Evolutionary conservation across 1,140 invertebrate species (phyloP).

Genomic region (Drosophila melanica): DNA sequence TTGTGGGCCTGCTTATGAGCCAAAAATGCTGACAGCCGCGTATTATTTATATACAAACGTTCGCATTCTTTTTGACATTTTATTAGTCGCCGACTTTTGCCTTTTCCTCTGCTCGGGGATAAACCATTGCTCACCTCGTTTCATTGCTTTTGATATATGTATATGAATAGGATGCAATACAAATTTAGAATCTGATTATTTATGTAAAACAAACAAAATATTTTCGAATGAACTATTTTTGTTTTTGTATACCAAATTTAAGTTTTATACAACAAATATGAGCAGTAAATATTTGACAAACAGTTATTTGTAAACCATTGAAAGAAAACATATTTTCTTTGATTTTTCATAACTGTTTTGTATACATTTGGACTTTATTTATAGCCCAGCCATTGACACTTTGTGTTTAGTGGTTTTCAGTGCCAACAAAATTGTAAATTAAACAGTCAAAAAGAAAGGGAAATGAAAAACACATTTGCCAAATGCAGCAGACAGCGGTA

Average conservation of each 20-base stretch:
- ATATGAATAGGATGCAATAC: too few relatives aligned
- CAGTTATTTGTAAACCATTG: too few relatives aligned
- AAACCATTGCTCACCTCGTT: slow-evolving; percentile 46
- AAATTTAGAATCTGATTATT: too few relatives aligned
- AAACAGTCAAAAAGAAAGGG: slow-evolving; percentile 2
- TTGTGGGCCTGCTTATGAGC: slow-evolving; percentile 43
- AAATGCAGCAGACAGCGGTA: slow-evolving; percentile 38
- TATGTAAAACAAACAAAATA: too few relatives aligned
- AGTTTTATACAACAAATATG: too few relatives aligned
- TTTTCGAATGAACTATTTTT: too few relatives aligned
- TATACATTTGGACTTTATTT: background rate
- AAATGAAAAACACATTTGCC: slow-evolving; percentile 41
- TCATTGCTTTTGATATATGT: slow-evolving; percentile 2
- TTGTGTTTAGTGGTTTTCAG: background rate
- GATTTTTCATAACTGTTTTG: background rate
- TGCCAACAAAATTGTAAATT: slow-evolving; percentile 34
- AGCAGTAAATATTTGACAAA: background rate
- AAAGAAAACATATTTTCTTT: background rate
- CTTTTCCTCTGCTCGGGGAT: slow-evolving; percentile 36
- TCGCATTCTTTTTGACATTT: slow-evolving; percentile 57
- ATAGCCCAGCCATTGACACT: background rate
- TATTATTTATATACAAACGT: slow-evolving; percentile 54
- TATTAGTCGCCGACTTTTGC: slow-evolving; percentile 26
- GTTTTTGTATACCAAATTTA: too few relatives aligned
- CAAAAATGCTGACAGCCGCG: slow-evolving; percentile 49